A percentile compares a stretch with the other conserved stretches of the same genome.
These are phyloP conservation scores for Uria aalge DNA, from an alignment of 2,113 vertebrate species.

Conservation along the genomic window DNA sequence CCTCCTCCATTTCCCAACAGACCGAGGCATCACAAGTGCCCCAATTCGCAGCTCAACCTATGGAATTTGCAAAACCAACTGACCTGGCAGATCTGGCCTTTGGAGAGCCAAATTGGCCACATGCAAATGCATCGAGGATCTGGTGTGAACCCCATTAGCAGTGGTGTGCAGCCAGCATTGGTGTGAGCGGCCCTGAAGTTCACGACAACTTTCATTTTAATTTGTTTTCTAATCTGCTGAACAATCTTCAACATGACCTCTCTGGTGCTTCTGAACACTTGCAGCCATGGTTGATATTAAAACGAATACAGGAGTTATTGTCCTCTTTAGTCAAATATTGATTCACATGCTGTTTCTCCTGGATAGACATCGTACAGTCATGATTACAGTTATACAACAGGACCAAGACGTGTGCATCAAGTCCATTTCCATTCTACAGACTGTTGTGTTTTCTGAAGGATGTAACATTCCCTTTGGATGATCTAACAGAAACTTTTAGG, in stretches of 20 bases:
- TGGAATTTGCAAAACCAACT: neutral
- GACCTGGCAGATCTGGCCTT: neutral
- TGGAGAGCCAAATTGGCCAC: neutral
- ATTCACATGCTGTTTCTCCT: neutral
- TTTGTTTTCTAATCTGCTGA: conserved; percentile 38
- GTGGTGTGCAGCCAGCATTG: neutral
- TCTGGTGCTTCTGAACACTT: neutral
- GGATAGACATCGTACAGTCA: rapidly evolving
- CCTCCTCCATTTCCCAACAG: neutral
- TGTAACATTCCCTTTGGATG: neutral
- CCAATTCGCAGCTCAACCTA: neutral
- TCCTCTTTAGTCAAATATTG: neutral
- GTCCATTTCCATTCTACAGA: neutral
- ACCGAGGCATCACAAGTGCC: neutral
- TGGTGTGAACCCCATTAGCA: neutral
- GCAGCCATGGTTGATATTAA: neutral
- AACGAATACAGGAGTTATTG: neutral
- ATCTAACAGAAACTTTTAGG: neutral
- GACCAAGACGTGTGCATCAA: rapidly evolving
- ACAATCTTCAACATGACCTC: neutral
- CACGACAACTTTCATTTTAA: neutral
- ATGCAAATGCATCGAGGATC: neutral
- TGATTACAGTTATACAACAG: neutral
- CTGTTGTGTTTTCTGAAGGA: neutral
- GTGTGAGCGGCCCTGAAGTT: neutral